Evolutionary conservation across 1,140 invertebrate genomes (phyloP), one percentile per base, ranked within the genome.

Genomic region (Sitobion miscanthi): DNA sequence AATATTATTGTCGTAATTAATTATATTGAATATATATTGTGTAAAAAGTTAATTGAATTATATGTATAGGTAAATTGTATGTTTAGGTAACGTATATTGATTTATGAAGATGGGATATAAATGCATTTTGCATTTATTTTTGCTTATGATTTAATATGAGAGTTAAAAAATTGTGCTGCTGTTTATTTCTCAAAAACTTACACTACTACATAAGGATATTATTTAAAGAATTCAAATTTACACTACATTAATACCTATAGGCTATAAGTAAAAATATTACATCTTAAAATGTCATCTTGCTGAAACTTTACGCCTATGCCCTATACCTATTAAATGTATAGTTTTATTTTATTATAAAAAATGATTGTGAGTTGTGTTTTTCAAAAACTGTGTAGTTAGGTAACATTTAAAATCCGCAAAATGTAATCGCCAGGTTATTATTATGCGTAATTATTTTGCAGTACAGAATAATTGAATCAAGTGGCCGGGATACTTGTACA

Each of bases 401-500:
- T 54, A 23, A 54, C 52, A 21, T 21, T 47, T 47, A 88, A 88
- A 88, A 88, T 88, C 87, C 54, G n/a, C 87, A 88, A 35, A 38
- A 35, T 89, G 17, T 82, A 38, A 77, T 45, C 42, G 57, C 3
- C 9, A 52, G 35, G 7, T 85, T 93, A 93, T 52, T 85, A 62
- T 86, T 93, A 93, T 54, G 49, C 11, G 82, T 93, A 93, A 93
- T 93, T 93, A 93, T 83, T 92, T 93, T 86, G 82, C 49, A 54
- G 49, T 85, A 35, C 35, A 54, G 35, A 93, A 85, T 93, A 57
- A 93, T 93, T 93, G 82, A 86, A 93, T 93, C 9, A 93, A 93
- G 77, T 93, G 49, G 69, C 25, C 49, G 45, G 54, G 49, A 25
- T 38, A 93, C 30, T 93, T 93, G 47, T 49, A 42, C 42, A 92